phyloP scores from a whole-genome alignment of 2,888 invertebrate species.

The Philopedon plagiatum region DNA sequence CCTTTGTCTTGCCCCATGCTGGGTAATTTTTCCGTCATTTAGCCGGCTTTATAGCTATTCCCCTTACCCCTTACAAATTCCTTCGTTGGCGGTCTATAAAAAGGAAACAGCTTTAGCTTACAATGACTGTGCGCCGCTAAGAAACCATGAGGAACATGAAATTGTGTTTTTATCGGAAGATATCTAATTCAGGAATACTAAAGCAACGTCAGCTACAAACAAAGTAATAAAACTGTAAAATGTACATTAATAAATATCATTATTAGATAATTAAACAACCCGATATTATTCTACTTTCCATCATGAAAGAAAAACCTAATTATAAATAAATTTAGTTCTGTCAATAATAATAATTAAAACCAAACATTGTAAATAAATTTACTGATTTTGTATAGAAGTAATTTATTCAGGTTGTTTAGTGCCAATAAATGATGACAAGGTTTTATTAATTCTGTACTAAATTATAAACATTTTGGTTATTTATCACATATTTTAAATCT shows the following conservation, averaged over 20 bases:
- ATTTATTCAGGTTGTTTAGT: conserved; percentile 5
- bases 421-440: not conserved
- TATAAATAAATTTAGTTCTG: conserved; percentile 1
- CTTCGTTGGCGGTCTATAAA: too few relatives aligned
- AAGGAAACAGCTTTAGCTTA: too few relatives aligned
- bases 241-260: not conserved
- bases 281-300: not conserved
- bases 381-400: not conserved
- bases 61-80: too few relatives aligned
- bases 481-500: not conserved
- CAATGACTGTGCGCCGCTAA: too few relatives aligned
- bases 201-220: too few relatives aligned
- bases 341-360: not conserved
- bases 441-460: conserved; percentile 10
- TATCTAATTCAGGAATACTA: too few relatives aligned
- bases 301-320: not conserved
- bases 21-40: too few relatives aligned
- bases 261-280: not conserved
- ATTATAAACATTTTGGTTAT: conserved; percentile 5
- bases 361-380: conserved; percentile 8
- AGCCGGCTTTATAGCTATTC: too few relatives aligned
- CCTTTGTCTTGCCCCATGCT: too few relatives aligned
- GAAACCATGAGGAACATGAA: too few relatives aligned
- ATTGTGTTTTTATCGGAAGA: too few relatives aligned
- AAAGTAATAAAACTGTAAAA: too few relatives aligned